A percentile compares a stretch with the other conserved stretches of the same genome.
Conservation (phyloP, 92 coral and sea anemone species). For the Umimayanthus chanpuru region DNA sequence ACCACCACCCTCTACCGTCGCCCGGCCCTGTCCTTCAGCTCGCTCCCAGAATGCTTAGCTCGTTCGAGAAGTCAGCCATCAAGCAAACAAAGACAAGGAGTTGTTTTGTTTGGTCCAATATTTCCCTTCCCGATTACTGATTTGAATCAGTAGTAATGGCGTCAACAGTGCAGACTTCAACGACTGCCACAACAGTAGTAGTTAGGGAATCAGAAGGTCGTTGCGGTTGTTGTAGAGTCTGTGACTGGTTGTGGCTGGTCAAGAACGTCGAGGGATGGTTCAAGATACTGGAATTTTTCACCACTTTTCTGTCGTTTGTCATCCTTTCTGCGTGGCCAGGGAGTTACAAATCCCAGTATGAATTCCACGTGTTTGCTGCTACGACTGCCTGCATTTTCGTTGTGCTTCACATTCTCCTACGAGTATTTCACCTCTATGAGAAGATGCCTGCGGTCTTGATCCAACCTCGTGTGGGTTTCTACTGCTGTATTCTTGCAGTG, state of each 20-base stretch:
- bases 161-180: constrained; percentile 31
- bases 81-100: neutral
- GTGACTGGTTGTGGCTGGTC: constrained; percentile 76
- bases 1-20: too few species aligned
- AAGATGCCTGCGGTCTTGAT: constrained; percentile 77
- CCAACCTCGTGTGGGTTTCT: constrained; percentile 70
- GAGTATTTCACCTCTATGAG: constrained; percentile 82
- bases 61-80: too few species aligned
- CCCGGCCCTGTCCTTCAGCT: too few species aligned
- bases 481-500: constrained; percentile 62
- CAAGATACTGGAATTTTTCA: constrained; percentile 68
- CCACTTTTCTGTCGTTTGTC: constrained; percentile 75
- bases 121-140: neutral
- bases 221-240: constrained; percentile 56
- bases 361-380: constrained; percentile 84
- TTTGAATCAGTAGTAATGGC: constrained; percentile 18
- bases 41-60: too few species aligned
- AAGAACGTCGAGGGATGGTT: constrained; percentile 83
- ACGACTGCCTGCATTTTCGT: constrained; percentile 85
- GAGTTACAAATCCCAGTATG: constrained; percentile 68
- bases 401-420: constrained; percentile 77
- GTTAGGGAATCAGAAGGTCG: constrained; percentile 43
- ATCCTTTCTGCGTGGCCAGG: constrained; percentile 62
- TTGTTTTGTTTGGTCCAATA: neutral
- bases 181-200: constrained; percentile 46